Evolutionary conservation across 2,888 invertebrate species (phyloP).

Genomic region (Nemurella pictetii): DNA sequence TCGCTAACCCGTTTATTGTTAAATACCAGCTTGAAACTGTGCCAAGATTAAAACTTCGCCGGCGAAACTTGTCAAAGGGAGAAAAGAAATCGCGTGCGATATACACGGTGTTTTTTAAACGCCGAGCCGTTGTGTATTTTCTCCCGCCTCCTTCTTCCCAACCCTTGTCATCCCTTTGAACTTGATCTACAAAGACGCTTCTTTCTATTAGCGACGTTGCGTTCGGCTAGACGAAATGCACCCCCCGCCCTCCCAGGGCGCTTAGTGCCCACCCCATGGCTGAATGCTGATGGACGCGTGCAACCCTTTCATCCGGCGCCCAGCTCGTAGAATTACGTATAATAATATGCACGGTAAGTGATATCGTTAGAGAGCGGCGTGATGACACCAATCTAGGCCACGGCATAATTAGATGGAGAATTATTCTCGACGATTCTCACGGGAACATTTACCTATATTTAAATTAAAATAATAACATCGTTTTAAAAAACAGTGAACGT

Average conservation of each 20-base stretch:
- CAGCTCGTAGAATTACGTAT: neutral
- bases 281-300: no score
- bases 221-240: neutral
- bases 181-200: neutral
- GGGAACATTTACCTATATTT: neutral
- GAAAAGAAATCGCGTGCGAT: neutral
- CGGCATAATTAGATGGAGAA: neutral
- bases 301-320: neutral
- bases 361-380: neutral
- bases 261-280: neutral
- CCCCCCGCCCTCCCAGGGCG: neutral
- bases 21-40: neutral
- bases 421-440: neutral
- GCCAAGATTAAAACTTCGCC: neutral
- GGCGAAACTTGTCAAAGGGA: neutral
- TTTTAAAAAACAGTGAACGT: no score
- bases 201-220: neutral
- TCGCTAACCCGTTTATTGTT: slow-evolving; percentile 10
- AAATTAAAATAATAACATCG: neutral
- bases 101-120: neutral
- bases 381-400: neutral
- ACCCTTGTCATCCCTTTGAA: neutral
- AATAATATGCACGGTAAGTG: neutral
- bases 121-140: neutral
- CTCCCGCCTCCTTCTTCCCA: neutral